Conservation (phyloP, 1,140 invertebrate genomes). For the Eriocheir sinensis region DNA sequence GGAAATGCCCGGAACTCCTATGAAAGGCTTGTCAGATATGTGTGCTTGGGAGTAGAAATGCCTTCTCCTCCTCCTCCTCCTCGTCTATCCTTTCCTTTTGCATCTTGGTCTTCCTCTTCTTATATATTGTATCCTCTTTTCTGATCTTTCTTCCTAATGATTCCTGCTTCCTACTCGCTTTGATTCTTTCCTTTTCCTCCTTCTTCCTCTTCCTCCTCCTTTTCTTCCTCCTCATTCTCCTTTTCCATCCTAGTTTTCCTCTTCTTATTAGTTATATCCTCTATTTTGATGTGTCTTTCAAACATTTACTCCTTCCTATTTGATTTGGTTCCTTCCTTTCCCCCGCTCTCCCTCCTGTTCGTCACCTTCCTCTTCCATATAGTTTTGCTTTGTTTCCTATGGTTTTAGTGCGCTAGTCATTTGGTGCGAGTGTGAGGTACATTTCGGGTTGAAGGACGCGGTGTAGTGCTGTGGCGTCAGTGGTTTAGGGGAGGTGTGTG, state of each 20-base stretch:
- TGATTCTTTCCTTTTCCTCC: not conserved
- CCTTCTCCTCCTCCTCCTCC: too few species aligned
- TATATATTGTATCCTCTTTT: not conserved
- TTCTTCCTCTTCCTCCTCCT: not conserved
- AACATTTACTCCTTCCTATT: constrained; percentile 5
- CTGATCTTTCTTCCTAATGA: not conserved
- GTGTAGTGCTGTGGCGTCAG: too few species aligned
- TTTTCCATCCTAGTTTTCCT: not conserved
- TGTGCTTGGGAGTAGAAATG: too few species aligned
- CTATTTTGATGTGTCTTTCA: not conserved
- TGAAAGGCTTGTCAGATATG: too few species aligned
- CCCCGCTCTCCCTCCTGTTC: not conserved
- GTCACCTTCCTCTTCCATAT: too few species aligned
- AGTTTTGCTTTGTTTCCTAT: too few species aligned
- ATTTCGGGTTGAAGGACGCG: too few species aligned
- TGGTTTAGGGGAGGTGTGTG: too few species aligned
- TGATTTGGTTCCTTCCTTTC: not conserved
- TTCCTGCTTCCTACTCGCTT: not conserved
- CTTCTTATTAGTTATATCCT: not conserved
- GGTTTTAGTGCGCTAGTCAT: too few species aligned
- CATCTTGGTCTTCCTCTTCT: too few species aligned
- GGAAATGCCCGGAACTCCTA: too few species aligned
- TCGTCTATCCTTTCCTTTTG: not conserved
- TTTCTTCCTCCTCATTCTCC: not conserved
- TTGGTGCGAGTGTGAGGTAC: too few species aligned